These are phyloP conservation scores for Merodon equestris DNA, from an alignment of 2,888 invertebrate genomes.

Conservation along the genomic window DNA sequence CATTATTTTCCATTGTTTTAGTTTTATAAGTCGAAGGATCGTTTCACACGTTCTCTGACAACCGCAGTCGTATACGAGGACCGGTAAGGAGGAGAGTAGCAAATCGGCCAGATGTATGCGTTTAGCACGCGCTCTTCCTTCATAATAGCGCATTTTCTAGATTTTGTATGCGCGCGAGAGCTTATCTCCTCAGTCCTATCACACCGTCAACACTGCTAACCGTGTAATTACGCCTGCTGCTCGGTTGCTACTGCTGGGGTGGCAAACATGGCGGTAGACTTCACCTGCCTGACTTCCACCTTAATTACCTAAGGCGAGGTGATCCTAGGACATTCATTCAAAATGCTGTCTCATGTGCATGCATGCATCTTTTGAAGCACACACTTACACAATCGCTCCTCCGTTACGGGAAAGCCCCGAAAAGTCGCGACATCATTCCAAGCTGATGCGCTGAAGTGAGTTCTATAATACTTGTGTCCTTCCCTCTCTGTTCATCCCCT, in stretches of 20 bases:
- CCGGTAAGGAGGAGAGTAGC: slow-evolving; percentile 36
- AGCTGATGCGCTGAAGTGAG: slow-evolving; percentile 63
- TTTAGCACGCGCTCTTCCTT: slow-evolving; percentile 67
- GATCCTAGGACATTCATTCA: slow-evolving; percentile 67
- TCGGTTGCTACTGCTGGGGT: neutral
- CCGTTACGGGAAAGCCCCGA: slow-evolving; percentile 9
- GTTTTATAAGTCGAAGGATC: slow-evolving; percentile 68
- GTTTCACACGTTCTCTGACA: slow-evolving; percentile 68
- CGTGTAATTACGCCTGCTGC: slow-evolving; percentile 60
- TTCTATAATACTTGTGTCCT: slow-evolving; percentile 29
- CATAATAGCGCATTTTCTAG: slow-evolving; percentile 67
- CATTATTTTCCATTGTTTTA: slow-evolving; percentile 68
- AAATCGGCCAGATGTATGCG: slow-evolving; percentile 68
- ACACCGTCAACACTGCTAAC: slow-evolving; percentile 37
- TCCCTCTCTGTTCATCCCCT: slow-evolving; percentile 24
- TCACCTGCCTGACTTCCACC: slow-evolving; percentile 38
- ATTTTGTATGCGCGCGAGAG: slow-evolving; percentile 66
- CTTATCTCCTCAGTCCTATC: slow-evolving; percentile 62
- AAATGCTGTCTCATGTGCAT: slow-evolving; percentile 67
- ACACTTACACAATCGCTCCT: slow-evolving; percentile 1
- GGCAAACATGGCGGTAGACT: too few species aligned
- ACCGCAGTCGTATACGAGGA: slow-evolving; percentile 41
- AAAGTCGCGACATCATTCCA: slow-evolving; percentile 67
- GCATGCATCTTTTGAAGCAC: slow-evolving; percentile 59
- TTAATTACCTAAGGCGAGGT: slow-evolving; percentile 66